These are phyloP conservation scores for Zeugodacus cucurbitae DNA, from an alignment of 1,140 invertebrate genomes.

Conservation along the genomic window DNA sequence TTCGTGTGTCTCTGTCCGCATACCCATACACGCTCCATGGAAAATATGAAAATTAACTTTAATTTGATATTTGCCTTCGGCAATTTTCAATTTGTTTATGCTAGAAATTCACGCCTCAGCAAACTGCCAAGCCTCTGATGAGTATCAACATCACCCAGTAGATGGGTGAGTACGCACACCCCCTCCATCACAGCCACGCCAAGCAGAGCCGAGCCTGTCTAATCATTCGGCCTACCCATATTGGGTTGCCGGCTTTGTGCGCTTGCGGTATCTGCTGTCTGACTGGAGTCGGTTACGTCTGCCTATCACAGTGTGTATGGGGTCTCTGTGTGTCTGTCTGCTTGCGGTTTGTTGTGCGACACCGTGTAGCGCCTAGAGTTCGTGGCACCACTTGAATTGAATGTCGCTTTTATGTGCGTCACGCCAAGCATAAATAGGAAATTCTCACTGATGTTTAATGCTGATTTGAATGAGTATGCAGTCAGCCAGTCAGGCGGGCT, in stretches of 20 bases:
- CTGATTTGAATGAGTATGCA: neutral
- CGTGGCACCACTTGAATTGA: constrained; percentile 24
- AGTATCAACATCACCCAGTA: neutral
- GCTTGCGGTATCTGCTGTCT: neutral
- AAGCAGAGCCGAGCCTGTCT: neutral
- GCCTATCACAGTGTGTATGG: neutral
- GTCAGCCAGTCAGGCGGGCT: neutral
- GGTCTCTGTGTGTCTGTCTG: neutral
- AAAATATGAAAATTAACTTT: constrained; percentile 35
- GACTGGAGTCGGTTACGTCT: neutral
- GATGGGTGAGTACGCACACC: neutral
- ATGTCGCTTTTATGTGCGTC: neutral
- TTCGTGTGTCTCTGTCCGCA: neutral
- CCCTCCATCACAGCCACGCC: neutral
- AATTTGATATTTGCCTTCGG: constrained; percentile 21
- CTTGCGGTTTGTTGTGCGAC: neutral
- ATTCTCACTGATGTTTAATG: constrained; percentile 23
- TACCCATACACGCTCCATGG: neutral
- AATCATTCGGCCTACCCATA: neutral
- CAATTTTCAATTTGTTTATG: constrained; percentile 37
- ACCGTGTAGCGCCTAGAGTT: neutral
- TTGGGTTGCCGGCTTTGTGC: neutral
- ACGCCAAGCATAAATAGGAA: constrained; percentile 2
- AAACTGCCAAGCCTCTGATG: neutral
- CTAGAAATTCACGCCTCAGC: constrained; percentile 9